A percentile compares a stretch with the other conserved stretches of the same genome.
phyloP scores from a whole-genome alignment of 2,113 vertebrate genomes.

The Tupaia chinensis region DNA sequence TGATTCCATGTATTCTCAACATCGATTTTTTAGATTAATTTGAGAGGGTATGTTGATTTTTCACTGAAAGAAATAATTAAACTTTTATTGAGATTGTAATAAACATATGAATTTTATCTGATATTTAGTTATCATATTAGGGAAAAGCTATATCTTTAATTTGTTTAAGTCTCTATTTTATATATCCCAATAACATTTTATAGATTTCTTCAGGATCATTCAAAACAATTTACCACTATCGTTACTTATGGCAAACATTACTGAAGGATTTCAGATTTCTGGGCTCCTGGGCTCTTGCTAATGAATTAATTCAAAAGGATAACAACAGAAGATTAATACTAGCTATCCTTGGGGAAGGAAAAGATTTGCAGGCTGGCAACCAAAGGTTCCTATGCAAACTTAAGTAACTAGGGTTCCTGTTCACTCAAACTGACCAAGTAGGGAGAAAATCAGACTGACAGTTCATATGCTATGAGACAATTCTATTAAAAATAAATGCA shows the following conservation, averaged over 20 bases:
- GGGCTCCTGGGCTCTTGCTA: neutral
- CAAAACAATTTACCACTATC: neutral
- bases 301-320: conserved; percentile 17
- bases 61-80: conserved; percentile 9
- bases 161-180: conserved; percentile 27
- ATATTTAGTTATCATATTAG: neutral
- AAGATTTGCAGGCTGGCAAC: neutral
- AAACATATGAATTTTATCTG: neutral
- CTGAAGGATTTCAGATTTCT: neutral
- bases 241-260: conserved; percentile 30
- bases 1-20: neutral
- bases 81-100: neutral
- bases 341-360: neutral
- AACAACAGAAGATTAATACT: neutral
- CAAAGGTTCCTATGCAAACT: neutral
- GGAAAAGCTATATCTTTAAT: neutral
- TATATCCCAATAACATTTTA: neutral
- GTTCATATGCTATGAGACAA: neutral
- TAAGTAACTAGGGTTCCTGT: neutral
- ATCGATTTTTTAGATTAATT: conserved; percentile 39
- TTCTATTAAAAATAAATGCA: conserved; percentile 35
- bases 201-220: conserved; percentile 3
- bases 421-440: neutral
- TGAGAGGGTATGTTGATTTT: neutral
- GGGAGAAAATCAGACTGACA: neutral